Evolutionary conservation across 2,113 vertebrate species (phyloP).

Genomic region (Orthonyx spaldingii): DNA sequence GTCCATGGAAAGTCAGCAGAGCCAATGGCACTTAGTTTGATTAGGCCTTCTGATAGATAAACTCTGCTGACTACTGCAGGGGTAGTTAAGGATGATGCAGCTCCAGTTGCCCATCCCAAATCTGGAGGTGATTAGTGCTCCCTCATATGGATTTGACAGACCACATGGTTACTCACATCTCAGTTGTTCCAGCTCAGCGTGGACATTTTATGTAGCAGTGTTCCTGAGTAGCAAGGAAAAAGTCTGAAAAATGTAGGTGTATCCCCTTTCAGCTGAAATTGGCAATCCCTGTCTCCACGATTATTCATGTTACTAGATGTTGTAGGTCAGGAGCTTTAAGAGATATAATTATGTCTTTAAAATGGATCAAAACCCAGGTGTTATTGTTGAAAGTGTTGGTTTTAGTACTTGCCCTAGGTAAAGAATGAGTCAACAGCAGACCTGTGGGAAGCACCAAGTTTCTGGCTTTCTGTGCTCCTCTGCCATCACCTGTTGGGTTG

Average conservation of each 20-base stretch:
- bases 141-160: neutral
- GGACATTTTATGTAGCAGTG: neutral
- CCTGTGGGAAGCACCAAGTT: neutral
- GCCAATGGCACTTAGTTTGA: neutral
- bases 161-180: neutral
- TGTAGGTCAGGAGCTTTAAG: neutral
- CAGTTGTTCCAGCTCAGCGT: neutral
- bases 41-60: neutral
- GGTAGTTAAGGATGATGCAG: neutral
- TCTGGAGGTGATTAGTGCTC: neutral
- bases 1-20: neutral
- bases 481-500: neutral
- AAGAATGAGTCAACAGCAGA: neutral
- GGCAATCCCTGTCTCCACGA: neutral
- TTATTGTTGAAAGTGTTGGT: neutral
- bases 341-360: neutral
- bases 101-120: neutral
- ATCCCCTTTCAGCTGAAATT: neutral
- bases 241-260: neutral
- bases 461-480: neutral
- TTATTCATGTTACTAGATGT: neutral
- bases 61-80: neutral
- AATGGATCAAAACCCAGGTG: neutral
- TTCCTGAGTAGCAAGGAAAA: neutral
- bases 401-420: neutral